A percentile compares a stretch with the other conserved stretches of the same genome.
These are phyloP conservation scores for Druon quercuslanigerum DNA, from an alignment of 1,140 invertebrate species.

Conservation along the genomic window DNA sequence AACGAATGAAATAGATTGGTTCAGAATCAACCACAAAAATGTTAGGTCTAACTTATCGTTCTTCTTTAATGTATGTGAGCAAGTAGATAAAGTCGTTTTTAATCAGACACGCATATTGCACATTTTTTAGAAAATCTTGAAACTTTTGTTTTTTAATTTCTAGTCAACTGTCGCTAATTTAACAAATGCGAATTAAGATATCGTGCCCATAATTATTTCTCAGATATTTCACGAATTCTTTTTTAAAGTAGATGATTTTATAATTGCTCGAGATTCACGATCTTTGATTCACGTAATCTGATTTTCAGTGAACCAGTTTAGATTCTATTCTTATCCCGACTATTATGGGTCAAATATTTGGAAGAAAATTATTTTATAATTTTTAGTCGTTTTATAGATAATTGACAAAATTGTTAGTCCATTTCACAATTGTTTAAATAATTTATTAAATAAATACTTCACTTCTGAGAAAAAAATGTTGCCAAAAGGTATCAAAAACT, in stretches of 20 bases:
- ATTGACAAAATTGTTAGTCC: no score
- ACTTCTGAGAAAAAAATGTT: no score
- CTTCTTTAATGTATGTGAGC: no score
- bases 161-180: constrained; percentile 2
- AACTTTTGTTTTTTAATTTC: neutral
- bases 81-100: neutral
- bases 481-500: no score
- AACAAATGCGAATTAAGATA: neutral
- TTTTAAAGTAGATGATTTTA: neutral
- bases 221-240: neutral
- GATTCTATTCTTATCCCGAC: neutral
- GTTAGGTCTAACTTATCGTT: neutral
- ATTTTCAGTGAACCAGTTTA: constrained; percentile 35
- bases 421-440: no score
- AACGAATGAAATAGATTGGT: no score
- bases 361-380: neutral
- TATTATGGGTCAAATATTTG: neutral
- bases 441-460: no score
- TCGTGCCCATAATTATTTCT: neutral
- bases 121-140: neutral
- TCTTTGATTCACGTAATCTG: no score
- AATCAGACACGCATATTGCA: neutral
- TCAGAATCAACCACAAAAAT: neutral
- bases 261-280: neutral
- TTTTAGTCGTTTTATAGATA: neutral